Evolutionary conservation across 2,113 vertebrate genomes (phyloP).

Genomic region (Lynx canadensis): DNA sequence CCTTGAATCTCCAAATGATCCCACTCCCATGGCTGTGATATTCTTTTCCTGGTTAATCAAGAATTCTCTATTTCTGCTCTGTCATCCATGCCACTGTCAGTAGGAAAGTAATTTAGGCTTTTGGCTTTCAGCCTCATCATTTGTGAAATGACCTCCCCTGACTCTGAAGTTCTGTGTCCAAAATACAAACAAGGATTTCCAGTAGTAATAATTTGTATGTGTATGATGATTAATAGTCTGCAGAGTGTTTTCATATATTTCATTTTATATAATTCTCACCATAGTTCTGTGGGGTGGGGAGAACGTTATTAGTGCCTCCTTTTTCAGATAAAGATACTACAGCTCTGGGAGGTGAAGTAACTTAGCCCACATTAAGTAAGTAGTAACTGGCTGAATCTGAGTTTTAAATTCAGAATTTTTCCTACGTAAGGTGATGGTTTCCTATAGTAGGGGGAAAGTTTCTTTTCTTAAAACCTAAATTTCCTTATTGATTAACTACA

Average conservation of each 20-base stretch:
- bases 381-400: conserved; percentile 20
- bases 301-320: background rate
- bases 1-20: background rate
- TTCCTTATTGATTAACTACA: conserved; percentile 30
- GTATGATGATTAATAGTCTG: background rate
- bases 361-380: background rate
- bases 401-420: conserved; percentile 38
- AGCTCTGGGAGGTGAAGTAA: background rate
- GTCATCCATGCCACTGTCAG: conserved; percentile 9
- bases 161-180: conserved; percentile 24
- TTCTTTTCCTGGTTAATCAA: conserved; percentile 44
- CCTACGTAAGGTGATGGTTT: background rate
- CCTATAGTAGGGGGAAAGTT: background rate
- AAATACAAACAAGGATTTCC: conserved; percentile 54
- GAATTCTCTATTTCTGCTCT: conserved; percentile 48
- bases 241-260: background rate
- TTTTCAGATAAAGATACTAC: background rate
- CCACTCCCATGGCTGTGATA: background rate
- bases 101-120: conserved; percentile 54
- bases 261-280: conserved; percentile 49
- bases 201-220: background rate
- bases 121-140: background rate
- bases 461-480: background rate
- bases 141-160: conserved; percentile 27
- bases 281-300: background rate